Evolutionary conservation across 2,888 invertebrate species (phyloP), one percentile per base, ranked within the genome.

Genomic region (Harmothoe impar): DNA sequence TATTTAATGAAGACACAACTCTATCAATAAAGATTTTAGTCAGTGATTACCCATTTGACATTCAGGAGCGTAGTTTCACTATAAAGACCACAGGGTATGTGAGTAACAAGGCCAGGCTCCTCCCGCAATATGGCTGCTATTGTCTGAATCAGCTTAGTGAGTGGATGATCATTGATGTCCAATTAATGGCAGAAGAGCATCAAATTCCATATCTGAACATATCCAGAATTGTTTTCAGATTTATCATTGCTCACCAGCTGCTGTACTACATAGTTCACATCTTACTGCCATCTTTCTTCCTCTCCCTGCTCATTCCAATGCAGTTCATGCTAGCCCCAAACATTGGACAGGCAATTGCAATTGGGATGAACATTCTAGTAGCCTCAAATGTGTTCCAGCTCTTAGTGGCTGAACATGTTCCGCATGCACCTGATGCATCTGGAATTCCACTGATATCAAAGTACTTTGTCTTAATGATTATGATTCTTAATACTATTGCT

Each of bases 381-480:
- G 77, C 77, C 25, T 31, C 77, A 15, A 77, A 77, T 77, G 77
- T 77, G 29, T 77, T 77, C 17, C 77, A 31, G 31, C 31, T 77
- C 1, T 29, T 77, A 7, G 77, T 77, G 29, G 77, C 77, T 15
- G n/a, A 29, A 31, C 5, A 77, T 31, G 77, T 77, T 7, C 77
- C 77, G 1, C 1, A 25, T 3, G 5, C 77, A 31, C 25, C 77
- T 7, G 17, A 5, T 77, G 77, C n/a, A n/a, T n/a, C n/a, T n/a
- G n/a, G 1, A 1, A 29, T n/a, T 29, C 77, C 77, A 29, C 20
- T 77, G 20, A 5, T 31, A 23, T 15, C n/a, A 25, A 77, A 77
- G 31, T 77, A 77, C 3, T 15, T 43, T 7, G 10, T 43, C 10
- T 43, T 43, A 43, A 43, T 43, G 43, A 43, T n/a, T n/a, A n/a